Evolutionary conservation across 2,113 vertebrate genomes (phyloP).

Genomic region (Podarcis raffonei): DNA sequence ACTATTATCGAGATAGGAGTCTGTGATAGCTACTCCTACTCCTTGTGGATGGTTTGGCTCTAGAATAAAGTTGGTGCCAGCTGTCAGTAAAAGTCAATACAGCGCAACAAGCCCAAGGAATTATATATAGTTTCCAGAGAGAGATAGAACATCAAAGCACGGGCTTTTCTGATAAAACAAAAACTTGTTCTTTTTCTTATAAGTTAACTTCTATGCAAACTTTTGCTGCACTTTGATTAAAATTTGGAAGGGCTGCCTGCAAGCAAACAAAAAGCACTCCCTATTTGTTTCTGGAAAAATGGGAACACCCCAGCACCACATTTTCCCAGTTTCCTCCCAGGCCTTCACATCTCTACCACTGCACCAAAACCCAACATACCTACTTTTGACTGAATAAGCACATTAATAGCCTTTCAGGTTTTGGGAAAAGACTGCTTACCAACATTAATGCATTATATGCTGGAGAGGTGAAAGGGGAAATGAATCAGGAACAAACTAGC

Average conservation of each 20-base stretch:
- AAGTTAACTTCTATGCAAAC: neutral
- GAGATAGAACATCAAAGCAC: neutral
- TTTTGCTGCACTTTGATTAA: neutral
- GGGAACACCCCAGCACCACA: too few species aligned
- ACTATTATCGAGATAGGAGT: neutral
- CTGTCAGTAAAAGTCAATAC: neutral
- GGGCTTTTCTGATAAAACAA: neutral
- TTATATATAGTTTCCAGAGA: neutral
- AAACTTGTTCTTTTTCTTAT: neutral
- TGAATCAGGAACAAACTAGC: neutral
- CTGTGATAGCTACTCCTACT: neutral
- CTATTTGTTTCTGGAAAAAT: neutral
- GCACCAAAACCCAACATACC: neutral
- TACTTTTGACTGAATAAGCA: neutral
- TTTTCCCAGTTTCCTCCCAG: too few species aligned
- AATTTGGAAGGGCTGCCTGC: neutral
- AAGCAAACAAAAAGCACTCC: neutral
- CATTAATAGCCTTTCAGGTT: neutral
- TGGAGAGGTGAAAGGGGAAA: neutral
- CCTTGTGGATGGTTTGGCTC: neutral
- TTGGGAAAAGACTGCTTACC: neutral
- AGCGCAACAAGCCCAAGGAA: neutral
- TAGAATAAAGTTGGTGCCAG: neutral
- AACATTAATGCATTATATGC: neutral
- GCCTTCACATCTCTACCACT: too few species aligned